phyloP scores from a whole-genome alignment of 2,797 vertebrate species.

The Spinibarbus caldwelli region DNA sequence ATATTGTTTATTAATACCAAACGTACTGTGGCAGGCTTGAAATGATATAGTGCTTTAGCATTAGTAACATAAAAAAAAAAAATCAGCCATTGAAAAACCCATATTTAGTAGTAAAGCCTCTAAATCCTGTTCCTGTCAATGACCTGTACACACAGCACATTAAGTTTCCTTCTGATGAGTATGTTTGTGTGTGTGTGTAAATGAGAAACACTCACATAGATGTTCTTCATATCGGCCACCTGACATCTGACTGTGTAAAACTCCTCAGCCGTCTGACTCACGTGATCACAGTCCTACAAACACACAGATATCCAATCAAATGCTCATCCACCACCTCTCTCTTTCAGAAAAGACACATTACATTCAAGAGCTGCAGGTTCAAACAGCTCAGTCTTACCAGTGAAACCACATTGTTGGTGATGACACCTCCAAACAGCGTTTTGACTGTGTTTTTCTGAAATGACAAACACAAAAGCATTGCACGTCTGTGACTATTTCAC shows the following conservation, averaged over 20 bases:
- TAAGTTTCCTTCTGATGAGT: neutral
- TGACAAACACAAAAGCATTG: slow-evolving; percentile 8
- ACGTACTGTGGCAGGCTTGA: too few species aligned
- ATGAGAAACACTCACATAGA: slow-evolving; percentile 87
- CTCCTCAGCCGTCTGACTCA: slow-evolving; percentile 98
- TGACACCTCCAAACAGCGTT: slow-evolving; percentile 96
- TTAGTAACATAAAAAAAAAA: neutral
- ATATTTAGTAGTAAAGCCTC: neutral
- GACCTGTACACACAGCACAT: neutral
- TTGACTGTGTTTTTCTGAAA: slow-evolving; percentile 98
- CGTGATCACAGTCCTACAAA: slow-evolving; percentile 96
- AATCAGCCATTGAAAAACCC: neutral
- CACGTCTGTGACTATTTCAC: neutral
- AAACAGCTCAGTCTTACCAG: slow-evolving; percentile 81
- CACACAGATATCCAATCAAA: slow-evolving; percentile 3
- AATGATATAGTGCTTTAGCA: neutral
- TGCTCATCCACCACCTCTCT: neutral
- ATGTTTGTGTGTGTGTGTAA: neutral
- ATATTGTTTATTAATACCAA: neutral
- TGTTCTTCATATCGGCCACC: slow-evolving; percentile 99
- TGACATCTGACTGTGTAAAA: slow-evolving; percentile 99
- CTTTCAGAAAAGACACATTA: neutral
- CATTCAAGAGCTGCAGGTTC: neutral
- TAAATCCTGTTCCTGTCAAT: neutral
- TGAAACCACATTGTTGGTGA: slow-evolving; percentile 98